Evolutionary conservation across 2,888 invertebrate genomes (phyloP), one percentile per base, ranked within the genome.

Genomic region (Itoplectis maculator): DNA sequence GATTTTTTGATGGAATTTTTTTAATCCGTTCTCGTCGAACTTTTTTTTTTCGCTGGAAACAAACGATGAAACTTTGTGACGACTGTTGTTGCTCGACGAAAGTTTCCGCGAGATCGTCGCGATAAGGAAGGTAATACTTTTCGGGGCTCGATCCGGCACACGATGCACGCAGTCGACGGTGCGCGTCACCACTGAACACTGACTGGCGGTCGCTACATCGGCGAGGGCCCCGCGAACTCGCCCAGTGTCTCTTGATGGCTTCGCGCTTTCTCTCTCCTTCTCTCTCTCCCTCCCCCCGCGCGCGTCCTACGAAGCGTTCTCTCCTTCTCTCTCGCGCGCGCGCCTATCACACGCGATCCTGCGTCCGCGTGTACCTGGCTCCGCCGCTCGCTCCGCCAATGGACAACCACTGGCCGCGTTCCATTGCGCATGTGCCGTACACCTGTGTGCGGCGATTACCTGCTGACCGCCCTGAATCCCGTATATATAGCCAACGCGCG

Each of bases 101-200:
- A 29, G 29, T 29, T 29, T 29, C 29, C 3, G n/a, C n/a, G n/a
- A n/a, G n/a, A n/a, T n/a, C n/a, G n/a, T n/a, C n/a, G n/a, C n/a
- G n/a, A n/a, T 66, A 1, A 20, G 23, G n/a, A 37, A 70, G 20
- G 61, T 18, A 37, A 9, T 15, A 35, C 15, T 49, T n/a, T 8
- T 45, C 4, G 47, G 15, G 47, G n/a, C 15, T 13, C 7, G 15
- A 66, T 45, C 20, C 66, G 61, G 51, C 61, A 72, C 78, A 68
- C 76, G 83, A 82, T 59, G 74, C 79, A 82, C 47, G 69, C 79
- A 72, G 79, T 79, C 49, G 81, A 87, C 84, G 83, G 85, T 84
- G 85, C 87, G 86, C 86, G 86, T 87, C 84, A 85, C 86, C 82
- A 86, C 84, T 83, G 84, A 85, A 72, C 80, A 80, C 80, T 63